Evolutionary conservation across 2,797 vertebrate species (phyloP), one percentile per base, ranked within the genome.

Genomic region (Phataginus tetradactyla): DNA sequence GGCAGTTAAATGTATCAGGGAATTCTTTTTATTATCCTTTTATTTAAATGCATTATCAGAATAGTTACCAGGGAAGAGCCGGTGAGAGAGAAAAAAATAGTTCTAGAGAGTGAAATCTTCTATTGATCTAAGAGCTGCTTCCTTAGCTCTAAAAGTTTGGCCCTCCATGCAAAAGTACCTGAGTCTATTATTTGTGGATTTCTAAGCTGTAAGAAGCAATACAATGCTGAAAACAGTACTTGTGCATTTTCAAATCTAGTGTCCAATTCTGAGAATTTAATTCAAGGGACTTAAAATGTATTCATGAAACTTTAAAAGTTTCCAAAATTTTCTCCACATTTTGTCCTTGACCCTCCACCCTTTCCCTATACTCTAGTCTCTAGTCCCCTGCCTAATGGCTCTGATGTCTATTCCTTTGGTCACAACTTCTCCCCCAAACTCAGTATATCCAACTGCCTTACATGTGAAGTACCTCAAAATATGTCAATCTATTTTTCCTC

Each of bases 21-120:
- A 90, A 90, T 86, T 94, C 80, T 80, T 91, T 59, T 45, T 37
- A 63, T 72, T 61, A 7, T 55, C 63, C 78, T 96, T 97, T 97
- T 94, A 96, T 98, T 97, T 92, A 90, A 97, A 93, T 97, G 90
- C 85, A 97, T 96, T 93, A 97, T 96, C 96, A 88, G 89, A 96
- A 92, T 64, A 95, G 91, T 96, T 97, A 94, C 89, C 39, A 95
- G 75, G 93, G 63, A 94, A 96, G 87, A 91, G 86, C 49, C 49
- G 68, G 90, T 59, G 55, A 89, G 81, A 90, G 66, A 18, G 37
- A 63, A 37, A 51, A 51, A 45, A 17, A 49, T 14, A 85, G 75
- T 97, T 95, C 77, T 55, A 93, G 80, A 92, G 71, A 95, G 53
- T 63, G 7, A 57, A 97, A 71, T 53, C 77, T 57, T 95, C 87